Base-by-base conservation (phyloP, 2,888 invertebrate genomes). In the Lasioglossum pauxillum region DNA sequence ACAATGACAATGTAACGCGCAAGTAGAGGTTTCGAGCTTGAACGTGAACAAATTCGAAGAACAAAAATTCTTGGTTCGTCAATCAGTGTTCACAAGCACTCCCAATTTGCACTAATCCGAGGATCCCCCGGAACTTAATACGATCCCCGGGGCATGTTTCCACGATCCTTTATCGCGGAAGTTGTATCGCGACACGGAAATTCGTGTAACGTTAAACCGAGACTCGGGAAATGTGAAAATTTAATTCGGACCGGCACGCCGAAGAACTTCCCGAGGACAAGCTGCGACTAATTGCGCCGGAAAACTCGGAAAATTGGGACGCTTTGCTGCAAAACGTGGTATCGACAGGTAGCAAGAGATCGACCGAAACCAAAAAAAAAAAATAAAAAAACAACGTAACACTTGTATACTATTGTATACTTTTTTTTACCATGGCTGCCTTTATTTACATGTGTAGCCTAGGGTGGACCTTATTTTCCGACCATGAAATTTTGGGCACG, bases 241-340 rank as follows among this genome's bases (percentile, higher is more conserved):
- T 72, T 46, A 72, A 80, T 75, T 71, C 57, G 27, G 64, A 64
- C 60, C n/a, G 60, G 35, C 60, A 46, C 31, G 64, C 35, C 49
- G 73, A 73, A 49, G 64, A 64, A n/a, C 60, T 64, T 49, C 8
- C 46, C 44, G 31, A 46, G 72, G 73, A 60, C 75, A 75, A 80
- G 46, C 35, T 27, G 76, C 72, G 78, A 79, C 75, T 76, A 82
- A 86, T 86, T 75, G 64, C 57, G 41, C 23, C 60, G 71, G 71
- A 46, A 67, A 78, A 57, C 46, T 23, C 44, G 69, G 76, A 78
- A 84, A 80, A 84, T 80, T 46, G 60, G 35, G 35, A 38, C 49
- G n/a, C 57, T 53, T 41, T 44, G 49, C 38, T 44, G 44, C n/a
- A 44, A 46, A 46, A 31, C 49, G 10, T 49, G 73, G 27, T 16